phyloP scores from a whole-genome alignment of 1,140 invertebrate genomes.

The Megalopta genalis region DNA sequence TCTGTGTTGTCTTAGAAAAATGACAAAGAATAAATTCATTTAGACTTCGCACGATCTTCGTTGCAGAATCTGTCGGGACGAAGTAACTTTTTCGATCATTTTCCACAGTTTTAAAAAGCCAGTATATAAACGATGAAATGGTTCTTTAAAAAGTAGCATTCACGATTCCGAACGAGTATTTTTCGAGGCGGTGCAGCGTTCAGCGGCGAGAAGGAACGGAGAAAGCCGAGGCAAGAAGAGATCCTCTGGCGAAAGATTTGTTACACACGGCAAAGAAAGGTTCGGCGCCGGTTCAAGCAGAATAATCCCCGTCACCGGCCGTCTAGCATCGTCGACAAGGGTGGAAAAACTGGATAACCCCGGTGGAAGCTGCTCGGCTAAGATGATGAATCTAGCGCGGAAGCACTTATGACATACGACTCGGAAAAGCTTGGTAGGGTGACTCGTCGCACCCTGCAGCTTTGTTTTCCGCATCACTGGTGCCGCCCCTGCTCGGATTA shows the following conservation, averaged over 20 bases:
- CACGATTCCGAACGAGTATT: too few relatives aligned
- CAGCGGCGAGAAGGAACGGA: background rate
- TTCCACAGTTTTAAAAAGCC: too few relatives aligned
- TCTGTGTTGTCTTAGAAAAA: too few relatives aligned
- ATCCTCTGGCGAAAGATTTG: slow-evolving; percentile 33
- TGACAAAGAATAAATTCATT: too few relatives aligned
- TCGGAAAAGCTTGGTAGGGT: slow-evolving; percentile 70
- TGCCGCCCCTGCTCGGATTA: slow-evolving; percentile 76
- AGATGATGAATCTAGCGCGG: slow-evolving; percentile 80
- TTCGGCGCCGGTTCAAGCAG: slow-evolving; percentile 57
- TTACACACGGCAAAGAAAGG: slow-evolving; percentile 47
- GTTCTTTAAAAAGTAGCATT: too few relatives aligned
- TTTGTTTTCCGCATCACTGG: slow-evolving; percentile 79
- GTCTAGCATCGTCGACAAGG: slow-evolving; percentile 68
- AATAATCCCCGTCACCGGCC: slow-evolving; percentile 70
- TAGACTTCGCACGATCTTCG: too few relatives aligned
- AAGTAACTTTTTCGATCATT: too few relatives aligned
- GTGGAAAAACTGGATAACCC: slow-evolving; percentile 72
- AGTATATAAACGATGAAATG: too few relatives aligned
- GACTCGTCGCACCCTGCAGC: slow-evolving; percentile 72
- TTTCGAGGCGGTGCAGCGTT: too few relatives aligned
- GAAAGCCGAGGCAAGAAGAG: background rate
- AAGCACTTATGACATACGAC: slow-evolving; percentile 80
- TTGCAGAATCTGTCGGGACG: too few relatives aligned
- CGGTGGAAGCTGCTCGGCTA: slow-evolving; percentile 65